Conservation (phyloP, 2,888 invertebrate genomes). For the Mimachlamys varia region DNA sequence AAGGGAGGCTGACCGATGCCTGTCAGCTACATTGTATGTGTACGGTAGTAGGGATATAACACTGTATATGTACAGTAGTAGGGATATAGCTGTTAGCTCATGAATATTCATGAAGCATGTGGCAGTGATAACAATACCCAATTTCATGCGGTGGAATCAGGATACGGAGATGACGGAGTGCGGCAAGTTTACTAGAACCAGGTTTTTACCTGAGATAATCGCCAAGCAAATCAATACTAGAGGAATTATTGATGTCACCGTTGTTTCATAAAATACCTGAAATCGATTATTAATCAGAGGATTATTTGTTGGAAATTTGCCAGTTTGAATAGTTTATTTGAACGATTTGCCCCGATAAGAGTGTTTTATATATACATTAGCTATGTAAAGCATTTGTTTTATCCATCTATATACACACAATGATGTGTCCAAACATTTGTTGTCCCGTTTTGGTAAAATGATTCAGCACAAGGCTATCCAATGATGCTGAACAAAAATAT, state of each 20-base stretch:
- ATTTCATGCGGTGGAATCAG: background rate
- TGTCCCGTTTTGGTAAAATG: background rate
- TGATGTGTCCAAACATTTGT: background rate
- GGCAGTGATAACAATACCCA: conserved; percentile 26
- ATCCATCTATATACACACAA: background rate
- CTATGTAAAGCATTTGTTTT: conserved; percentile 11
- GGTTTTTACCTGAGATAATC: conserved; percentile 26
- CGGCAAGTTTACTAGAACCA: background rate
- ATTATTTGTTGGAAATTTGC: conserved; percentile 26
- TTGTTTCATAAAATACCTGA: conserved; percentile 31
- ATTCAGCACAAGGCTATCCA: background rate
- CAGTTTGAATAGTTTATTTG: conserved; percentile 4
- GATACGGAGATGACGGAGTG: background rate
- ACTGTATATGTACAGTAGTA: background rate
- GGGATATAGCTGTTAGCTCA: conserved; percentile 1
- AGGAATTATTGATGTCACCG: background rate
- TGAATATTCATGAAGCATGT: conserved; percentile 9
- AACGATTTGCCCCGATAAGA: background rate
- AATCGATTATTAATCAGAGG: conserved; percentile 11
- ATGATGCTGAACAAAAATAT: background rate
- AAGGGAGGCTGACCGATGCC: too few relatives aligned
- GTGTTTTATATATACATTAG: background rate
- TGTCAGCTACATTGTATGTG: too few relatives aligned
- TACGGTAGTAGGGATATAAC: background rate
- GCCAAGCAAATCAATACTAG: background rate